Base-by-base conservation (phyloP, 1,140 invertebrate species). In the Bombyx mandarina region DNA sequence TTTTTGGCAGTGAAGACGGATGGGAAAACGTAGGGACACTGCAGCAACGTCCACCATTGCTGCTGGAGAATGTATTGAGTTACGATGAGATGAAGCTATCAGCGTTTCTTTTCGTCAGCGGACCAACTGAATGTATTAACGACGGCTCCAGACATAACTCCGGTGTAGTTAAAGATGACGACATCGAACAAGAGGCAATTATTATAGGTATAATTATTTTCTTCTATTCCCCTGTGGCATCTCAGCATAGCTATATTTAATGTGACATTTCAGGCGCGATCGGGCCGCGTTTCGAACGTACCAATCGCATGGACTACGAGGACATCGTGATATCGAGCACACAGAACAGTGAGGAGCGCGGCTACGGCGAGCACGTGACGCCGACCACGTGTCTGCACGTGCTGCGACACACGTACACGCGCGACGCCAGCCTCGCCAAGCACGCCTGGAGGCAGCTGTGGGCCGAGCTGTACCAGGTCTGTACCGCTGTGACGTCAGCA, bases 71-170 rank as follows among this genome's bases (percentile, higher is more conserved):
- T 44, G 90, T 89, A 69, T 67, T 91, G 56, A 88, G 90, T 57
- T 89, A 92, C 71, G 89, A 91, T 57, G 90, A 92, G 70, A 90
- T 92, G 53, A 91, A 82, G 71, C 62, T 93, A 2, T 91, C 91
- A 0, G 89, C 91, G 0, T 79, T 92, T 69, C 82, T 93, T 12
- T 89, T 88, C 12, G 79, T 92, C 7, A 91, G 91, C 6, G 91
- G 91, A 0, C 83, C 88, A 56, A 90, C 90, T 2, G 90, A 90
- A 65, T 93, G 92, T 63, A 89, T 93, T 53, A 93, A 93, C 60
- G 88, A 92, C 65, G 92, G 92, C 4, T 77, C 85, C 10, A 82
- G 91, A n/a, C 77, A 86, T 8, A 93, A 93, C 65, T 72, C 72
- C 54, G 92, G 91, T 2, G 71, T 88, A 2, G 74, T 89, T 0